Evolutionary conservation across 2,888 invertebrate genomes (phyloP).

Genomic region (Branchipolynoe longqiensis): DNA sequence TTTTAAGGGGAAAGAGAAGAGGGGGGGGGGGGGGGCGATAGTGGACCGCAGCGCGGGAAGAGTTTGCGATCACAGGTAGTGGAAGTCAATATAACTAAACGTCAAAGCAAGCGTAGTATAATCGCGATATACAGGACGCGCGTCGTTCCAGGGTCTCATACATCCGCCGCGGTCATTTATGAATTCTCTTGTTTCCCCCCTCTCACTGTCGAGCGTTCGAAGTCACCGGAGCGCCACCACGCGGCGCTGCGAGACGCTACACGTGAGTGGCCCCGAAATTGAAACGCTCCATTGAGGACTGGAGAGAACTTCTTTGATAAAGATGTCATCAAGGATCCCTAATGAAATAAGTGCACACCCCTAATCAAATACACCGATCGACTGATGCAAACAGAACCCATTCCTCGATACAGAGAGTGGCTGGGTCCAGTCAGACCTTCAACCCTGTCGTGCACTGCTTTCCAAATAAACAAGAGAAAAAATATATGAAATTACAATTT

Average conservation of each 20-base stretch:
- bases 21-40: no score
- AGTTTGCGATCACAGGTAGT: no score
- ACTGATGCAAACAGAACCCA: conserved; percentile 32
- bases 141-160: no score
- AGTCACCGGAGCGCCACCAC: not conserved
- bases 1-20: no score
- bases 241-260: conserved; percentile 1
- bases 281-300: conserved; percentile 38
- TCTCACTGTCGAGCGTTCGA: not conserved
- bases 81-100: no score
- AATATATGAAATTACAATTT: no score
- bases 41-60: no score
- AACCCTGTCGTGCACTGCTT: no score
- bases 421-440: not conserved
- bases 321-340: conserved; percentile 38
- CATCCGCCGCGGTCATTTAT: no score
- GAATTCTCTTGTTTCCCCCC: not conserved
- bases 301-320: conserved; percentile 29
- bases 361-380: conserved; percentile 39
- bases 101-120: no score
- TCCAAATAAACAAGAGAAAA: no score
- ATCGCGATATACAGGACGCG: no score
- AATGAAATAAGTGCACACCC: conserved; percentile 36
- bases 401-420: not conserved
- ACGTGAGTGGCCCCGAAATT: conserved; percentile 1